Percentiles rank a stretch among this genome's conserved stretches.
phyloP scores from a whole-genome alignment of 92 coral and sea anemone genomes.

The Actinostola sp. region DNA sequence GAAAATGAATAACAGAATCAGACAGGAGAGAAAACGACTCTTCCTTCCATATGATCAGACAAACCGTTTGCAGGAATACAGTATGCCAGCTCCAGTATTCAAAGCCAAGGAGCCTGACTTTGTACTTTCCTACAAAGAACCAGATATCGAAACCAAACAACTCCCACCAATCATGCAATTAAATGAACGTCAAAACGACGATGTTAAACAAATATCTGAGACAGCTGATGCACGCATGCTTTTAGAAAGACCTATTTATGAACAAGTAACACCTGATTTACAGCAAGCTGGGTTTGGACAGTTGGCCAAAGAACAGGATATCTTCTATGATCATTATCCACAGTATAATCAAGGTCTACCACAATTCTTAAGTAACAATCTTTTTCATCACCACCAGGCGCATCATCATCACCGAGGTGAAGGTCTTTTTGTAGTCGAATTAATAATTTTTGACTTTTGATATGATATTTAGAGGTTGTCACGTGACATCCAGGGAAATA shows the following conservation, averaged over 20 bases:
- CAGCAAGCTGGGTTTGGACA: background rate
- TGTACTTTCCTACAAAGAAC: slow-evolving; percentile 1
- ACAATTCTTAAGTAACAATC: background rate
- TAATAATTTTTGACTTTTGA: too few species aligned
- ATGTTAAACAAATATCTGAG: background rate
- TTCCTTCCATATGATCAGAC: slow-evolving; percentile 51
- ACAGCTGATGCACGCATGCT: background rate
- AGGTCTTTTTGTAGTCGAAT: too few species aligned
- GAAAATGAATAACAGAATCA: slow-evolving; percentile 58
- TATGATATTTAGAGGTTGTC: too few species aligned
- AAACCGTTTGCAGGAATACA: slow-evolving; percentile 31
- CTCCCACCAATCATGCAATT: slow-evolving; percentile 14
- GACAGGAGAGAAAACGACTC: slow-evolving; percentile 58
- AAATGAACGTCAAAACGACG: slow-evolving; percentile 8
- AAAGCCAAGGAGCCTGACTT: background rate
- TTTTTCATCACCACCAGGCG: slow-evolving; percentile 19
- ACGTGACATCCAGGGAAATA: too few species aligned
- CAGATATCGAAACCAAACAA: background rate
- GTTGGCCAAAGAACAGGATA: background rate
- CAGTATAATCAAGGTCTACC: slow-evolving; percentile 13
- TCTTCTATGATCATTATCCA: slow-evolving; percentile 1
- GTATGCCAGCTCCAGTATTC: slow-evolving; percentile 11
- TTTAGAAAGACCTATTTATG: slow-evolving; percentile 7
- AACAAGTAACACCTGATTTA: background rate
- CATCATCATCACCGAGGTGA: slow-evolving; percentile 35